Evolutionary conservation across 2,113 vertebrate species (phyloP).

Genomic region (Pardalotus punctatus): DNA sequence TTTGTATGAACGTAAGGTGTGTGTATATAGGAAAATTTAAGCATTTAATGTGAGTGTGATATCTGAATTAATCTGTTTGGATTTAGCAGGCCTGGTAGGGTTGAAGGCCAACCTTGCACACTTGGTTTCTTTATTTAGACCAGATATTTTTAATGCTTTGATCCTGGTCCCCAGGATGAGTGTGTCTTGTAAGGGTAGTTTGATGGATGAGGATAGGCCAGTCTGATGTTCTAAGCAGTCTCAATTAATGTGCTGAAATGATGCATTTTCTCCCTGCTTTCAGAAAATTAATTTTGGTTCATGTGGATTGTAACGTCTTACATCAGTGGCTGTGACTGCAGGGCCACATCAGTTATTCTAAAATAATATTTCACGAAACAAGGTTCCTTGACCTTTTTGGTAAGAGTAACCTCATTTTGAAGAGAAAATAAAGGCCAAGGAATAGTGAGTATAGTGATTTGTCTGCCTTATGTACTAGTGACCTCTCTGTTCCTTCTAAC

Average conservation of each 20-base stretch:
- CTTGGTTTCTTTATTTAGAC: neutral
- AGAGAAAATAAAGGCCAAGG: constrained; percentile 44
- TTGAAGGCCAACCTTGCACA: neutral
- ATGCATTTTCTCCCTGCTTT: constrained; percentile 43
- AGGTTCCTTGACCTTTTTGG: constrained; percentile 46
- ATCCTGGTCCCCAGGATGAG: neutral
- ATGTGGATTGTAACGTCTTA: constrained; percentile 1
- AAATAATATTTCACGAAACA: constrained; percentile 6
- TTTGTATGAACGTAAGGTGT: neutral
- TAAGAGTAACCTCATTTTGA: constrained; percentile 57
- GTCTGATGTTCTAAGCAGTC: neutral
- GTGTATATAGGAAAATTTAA: neutral
- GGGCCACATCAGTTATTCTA: constrained; percentile 47
- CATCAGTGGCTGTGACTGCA: constrained; percentile 33
- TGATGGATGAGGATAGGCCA: neutral
- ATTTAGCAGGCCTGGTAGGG: neutral
- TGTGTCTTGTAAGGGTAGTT: neutral
- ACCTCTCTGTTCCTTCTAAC: constrained; percentile 15
- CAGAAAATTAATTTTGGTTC: constrained; percentile 45
- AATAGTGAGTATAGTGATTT: constrained; percentile 39
- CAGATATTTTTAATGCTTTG: neutral
- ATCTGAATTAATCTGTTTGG: neutral
- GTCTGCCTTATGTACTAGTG: constrained; percentile 2
- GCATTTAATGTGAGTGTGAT: neutral
- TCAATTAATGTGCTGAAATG: constrained; percentile 18